These are phyloP conservation scores for Toxostoma redivivum DNA, from an alignment of 2,113 vertebrate genomes.

Conservation along the genomic window DNA sequence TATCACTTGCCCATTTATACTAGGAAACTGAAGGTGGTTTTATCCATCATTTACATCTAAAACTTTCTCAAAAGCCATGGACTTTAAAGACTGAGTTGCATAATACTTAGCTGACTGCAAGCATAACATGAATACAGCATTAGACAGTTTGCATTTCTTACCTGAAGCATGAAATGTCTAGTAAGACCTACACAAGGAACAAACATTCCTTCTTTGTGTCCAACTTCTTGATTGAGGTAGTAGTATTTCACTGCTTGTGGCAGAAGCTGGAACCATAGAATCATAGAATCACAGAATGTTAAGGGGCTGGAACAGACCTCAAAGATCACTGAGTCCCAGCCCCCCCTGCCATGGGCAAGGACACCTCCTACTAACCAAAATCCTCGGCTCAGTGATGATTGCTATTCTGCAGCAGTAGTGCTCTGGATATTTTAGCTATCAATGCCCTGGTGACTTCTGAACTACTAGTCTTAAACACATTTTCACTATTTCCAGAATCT, in stretches of 20 bases:
- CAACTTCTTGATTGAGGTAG: not conserved
- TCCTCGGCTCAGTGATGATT: not conserved
- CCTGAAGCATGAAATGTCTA: not conserved
- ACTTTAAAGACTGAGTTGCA: not conserved
- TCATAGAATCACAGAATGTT: not conserved
- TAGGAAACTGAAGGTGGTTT: not conserved
- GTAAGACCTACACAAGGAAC: not conserved
- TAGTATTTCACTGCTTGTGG: not conserved
- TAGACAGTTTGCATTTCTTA: not conserved
- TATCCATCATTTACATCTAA: not conserved
- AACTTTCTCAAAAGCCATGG: not conserved
- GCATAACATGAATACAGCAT: not conserved
- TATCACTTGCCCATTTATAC: not conserved
- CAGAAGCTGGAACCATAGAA: not conserved
- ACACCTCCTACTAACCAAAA: not conserved
- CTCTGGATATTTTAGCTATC: not conserved
- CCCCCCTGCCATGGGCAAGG: fast-evolving
- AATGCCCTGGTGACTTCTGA: not conserved
- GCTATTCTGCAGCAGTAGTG: not conserved
- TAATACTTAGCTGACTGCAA: not conserved
- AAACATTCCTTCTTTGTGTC: not conserved
- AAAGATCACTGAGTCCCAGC: not conserved
- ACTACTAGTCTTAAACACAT: not conserved
- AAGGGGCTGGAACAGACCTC: not conserved
- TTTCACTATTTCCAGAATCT: not conserved